Evolutionary conservation across 2,113 vertebrate species (phyloP).

Genomic region (Octodon degus): DNA sequence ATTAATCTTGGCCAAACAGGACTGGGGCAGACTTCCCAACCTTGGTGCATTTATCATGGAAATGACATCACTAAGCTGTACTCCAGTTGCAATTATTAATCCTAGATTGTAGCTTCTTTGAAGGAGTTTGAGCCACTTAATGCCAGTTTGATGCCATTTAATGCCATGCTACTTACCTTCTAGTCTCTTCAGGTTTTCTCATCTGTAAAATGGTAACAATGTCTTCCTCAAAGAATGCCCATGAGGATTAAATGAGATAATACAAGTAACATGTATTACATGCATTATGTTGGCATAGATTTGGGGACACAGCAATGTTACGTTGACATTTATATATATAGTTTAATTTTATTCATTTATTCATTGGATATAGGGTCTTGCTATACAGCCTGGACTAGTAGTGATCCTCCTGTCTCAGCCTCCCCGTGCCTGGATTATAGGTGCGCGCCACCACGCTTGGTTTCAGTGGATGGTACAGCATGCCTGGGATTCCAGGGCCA

Average conservation of each 20-base stretch:
- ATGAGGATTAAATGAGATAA: not conserved
- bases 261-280: not conserved
- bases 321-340: not conserved
- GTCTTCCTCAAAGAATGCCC: not conserved
- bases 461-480: too few relatives aligned
- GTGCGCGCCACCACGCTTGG: too few relatives aligned
- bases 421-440: too few relatives aligned
- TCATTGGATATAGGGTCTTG: too few relatives aligned
- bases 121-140: not conserved
- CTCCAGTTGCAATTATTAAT: not conserved
- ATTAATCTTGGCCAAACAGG: not conserved
- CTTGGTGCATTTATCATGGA: not conserved
- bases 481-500: too few relatives aligned
- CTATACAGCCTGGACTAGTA: too few relatives aligned
- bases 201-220: not conserved
- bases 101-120: not conserved
- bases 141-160: not conserved
- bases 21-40: not conserved
- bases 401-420: too few relatives aligned
- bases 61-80: not conserved
- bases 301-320: not conserved
- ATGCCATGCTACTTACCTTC: not conserved
- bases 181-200: not conserved
- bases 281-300: not conserved
- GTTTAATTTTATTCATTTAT: too few relatives aligned